Conservation (phyloP, 2,797 vertebrate species). For the Enteromius viviparus region DNA sequence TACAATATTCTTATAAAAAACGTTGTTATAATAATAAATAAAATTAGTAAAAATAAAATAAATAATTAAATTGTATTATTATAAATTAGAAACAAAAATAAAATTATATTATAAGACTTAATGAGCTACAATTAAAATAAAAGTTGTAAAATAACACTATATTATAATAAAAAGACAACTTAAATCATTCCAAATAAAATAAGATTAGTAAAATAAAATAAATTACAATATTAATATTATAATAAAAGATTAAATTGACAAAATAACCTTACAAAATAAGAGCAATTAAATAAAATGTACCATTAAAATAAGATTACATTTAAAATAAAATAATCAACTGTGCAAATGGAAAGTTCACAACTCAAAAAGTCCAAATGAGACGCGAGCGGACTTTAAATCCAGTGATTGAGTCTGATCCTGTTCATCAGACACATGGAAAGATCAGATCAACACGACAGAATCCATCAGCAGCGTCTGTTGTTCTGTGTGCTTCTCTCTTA, state of each 20-base stretch:
- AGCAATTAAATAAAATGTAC: background rate
- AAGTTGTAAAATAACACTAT: background rate
- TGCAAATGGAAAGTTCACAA: background rate
- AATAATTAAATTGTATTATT: background rate
- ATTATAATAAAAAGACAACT: background rate
- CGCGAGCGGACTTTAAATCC: background rate
- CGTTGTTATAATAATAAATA: background rate
- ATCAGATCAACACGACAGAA: constrained; percentile 52
- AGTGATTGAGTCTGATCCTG: background rate
- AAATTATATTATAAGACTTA: background rate
- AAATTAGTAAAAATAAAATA: background rate
- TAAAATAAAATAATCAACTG: background rate
- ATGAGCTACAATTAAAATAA: no score
- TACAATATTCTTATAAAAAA: background rate
- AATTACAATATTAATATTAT: background rate
- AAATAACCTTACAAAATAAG: background rate
- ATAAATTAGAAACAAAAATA: background rate
- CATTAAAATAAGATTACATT: background rate
- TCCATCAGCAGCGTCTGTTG: constrained; percentile 25
- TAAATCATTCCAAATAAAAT: background rate
- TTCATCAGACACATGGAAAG: background rate
- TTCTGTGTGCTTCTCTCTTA: constrained; percentile 76
- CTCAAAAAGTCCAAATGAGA: background rate
- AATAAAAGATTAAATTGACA: background rate
- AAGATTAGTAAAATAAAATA: background rate